Conservation (phyloP, 2,113 vertebrate genomes). For the Aegithalos caudatus region DNA sequence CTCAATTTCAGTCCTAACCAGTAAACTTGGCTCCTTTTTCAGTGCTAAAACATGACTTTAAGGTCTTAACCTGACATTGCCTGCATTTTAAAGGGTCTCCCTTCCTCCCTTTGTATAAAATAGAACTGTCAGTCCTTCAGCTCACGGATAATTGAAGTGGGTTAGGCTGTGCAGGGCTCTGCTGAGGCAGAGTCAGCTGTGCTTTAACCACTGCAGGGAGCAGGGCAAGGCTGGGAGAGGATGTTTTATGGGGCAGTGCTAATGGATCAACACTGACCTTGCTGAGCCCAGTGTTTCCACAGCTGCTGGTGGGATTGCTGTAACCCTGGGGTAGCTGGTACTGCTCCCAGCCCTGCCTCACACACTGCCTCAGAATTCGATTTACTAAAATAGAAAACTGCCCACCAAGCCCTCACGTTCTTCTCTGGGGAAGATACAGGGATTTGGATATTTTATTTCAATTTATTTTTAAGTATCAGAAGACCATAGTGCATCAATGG, state of each 20-base stretch:
- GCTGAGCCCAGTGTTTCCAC: neutral
- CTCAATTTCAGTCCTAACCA: neutral
- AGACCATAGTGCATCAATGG: neutral
- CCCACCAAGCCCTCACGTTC: neutral
- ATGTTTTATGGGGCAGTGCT: neutral
- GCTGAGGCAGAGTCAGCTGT: neutral
- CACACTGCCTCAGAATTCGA: neutral
- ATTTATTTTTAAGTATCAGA: neutral
- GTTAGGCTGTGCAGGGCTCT: neutral
- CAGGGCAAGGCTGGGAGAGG: neutral
- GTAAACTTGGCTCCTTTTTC: neutral
- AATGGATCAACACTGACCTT: neutral
- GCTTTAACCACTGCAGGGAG: neutral
- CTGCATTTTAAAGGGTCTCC: neutral
- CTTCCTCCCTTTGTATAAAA: neutral
- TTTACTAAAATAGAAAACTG: neutral
- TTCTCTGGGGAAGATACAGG: neutral
- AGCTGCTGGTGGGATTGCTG: neutral
- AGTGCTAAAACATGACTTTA: neutral
- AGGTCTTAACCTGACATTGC: neutral
- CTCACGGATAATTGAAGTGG: neutral
- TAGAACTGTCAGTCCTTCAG: neutral
- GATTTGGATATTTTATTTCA: neutral
- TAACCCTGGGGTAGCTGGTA: neutral
- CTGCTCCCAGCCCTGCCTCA: neutral